Base-by-base conservation (phyloP, 2,113 vertebrate species). In the Pachypanchax playfairii region DNA sequence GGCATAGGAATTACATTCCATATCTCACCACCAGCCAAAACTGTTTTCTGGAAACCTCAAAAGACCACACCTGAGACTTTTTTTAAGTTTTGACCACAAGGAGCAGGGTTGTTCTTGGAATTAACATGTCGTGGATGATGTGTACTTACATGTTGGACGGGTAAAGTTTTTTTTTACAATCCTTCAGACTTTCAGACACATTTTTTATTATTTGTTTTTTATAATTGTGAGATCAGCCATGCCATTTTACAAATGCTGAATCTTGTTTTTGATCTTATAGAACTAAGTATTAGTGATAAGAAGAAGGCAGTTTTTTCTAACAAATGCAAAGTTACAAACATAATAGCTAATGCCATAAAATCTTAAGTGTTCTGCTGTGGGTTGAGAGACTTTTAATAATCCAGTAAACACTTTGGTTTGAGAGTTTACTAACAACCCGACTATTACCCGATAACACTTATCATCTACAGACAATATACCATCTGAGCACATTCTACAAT, bases 161-260 rank as follows among this genome's bases (percentile, higher is more conserved):
- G 41, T 20, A 57, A 60, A 20, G 50, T 41, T 42, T 71, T 43
- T 41, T 49, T 49, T 21, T 26, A 36, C 49, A 35, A 43, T 17
- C 20, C 15, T 36, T 36, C 28, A 28, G 12, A 42, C 18, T 42
- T 48, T 60, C 24, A 29, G 21, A 49, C 35, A 33, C 25, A 28
- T 4, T 17, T 22, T 4, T n/a, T n/a, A n/a, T 0, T 24, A 29
- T 20, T 43, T 49, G 46, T 15, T 18, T 52, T 60, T 43, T 46
- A 15, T 14, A 61, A 42, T 24, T n/a, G 25, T 52, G 11, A 42
- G 44, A 62, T 47, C n/a, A 43, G 26, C 29, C 50, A 47, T 18
- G 50, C n/a, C 14, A 42, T 4, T 21, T 29, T 1, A 29, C 21
- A 50, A 38, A 24, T 38, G 44, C 38, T 17, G 14, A 52, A 49